Evolutionary conservation across 2,888 invertebrate genomes (phyloP).

Genomic region (Herminia tarsipennalis): DNA sequence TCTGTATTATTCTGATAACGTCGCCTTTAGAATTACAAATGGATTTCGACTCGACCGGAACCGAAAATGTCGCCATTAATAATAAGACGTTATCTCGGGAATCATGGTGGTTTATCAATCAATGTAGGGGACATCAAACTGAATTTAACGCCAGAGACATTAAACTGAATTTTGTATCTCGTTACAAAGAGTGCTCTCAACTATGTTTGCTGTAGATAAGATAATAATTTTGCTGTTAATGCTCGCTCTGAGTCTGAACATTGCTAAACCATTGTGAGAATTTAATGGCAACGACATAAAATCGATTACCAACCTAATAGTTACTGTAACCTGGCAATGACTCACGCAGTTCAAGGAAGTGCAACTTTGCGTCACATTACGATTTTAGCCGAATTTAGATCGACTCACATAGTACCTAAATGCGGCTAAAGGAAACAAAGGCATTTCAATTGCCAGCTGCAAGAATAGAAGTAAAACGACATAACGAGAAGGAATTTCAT

Average conservation of each 20-base stretch:
- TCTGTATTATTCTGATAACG: constrained; percentile 28
- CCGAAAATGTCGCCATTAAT: neutral
- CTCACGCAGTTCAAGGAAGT: constrained; percentile 45
- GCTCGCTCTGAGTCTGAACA: neutral
- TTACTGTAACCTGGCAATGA: constrained; percentile 21
- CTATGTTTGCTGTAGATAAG: constrained; percentile 25
- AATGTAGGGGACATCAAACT: too few species aligned
- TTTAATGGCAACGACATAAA: constrained; percentile 1
- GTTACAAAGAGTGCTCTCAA: constrained; percentile 3
- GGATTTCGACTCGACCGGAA: neutral
- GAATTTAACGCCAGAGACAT: neutral
- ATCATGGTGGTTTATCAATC: too few species aligned
- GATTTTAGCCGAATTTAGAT: constrained; percentile 9
- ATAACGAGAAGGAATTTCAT: neutral
- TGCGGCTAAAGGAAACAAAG: constrained; percentile 3
- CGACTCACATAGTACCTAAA: neutral
- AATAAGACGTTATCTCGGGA: neutral
- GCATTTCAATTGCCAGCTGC: neutral
- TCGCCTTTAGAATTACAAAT: constrained; percentile 9
- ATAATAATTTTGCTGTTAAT: constrained; percentile 19
- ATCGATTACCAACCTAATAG: constrained; percentile 7
- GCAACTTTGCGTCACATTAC: constrained; percentile 31
- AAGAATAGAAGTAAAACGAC: neutral
- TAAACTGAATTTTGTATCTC: neutral
- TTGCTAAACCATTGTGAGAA: neutral